Percentiles rank a stretch among this genome's conserved stretches.
Evolutionary conservation across 2,797 vertebrate species (phyloP).

Genomic region (Sebastes wilsoni): DNA sequence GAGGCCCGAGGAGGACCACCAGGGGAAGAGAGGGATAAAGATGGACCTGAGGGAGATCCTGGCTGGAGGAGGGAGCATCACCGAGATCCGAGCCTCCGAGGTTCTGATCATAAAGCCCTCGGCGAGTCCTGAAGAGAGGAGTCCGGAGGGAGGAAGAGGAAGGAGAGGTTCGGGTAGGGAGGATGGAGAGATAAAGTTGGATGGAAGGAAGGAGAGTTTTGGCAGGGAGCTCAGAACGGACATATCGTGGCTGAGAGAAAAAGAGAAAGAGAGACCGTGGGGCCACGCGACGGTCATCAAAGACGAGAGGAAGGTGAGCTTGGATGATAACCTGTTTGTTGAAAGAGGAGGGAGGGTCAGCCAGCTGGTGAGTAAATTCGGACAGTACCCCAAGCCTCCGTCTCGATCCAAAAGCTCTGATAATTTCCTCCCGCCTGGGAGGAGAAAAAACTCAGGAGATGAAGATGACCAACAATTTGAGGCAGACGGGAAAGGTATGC

Average conservation of each 20-base stretch:
- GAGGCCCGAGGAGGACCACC: slow-evolving; percentile 62
- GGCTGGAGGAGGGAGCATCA: slow-evolving; percentile 79
- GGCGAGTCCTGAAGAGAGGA: slow-evolving; percentile 50
- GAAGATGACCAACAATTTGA: slow-evolving; percentile 47
- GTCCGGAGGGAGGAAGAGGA: neutral
- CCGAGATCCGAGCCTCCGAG: slow-evolving; percentile 82
- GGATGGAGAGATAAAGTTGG: slow-evolving; percentile 55
- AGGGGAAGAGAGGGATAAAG: slow-evolving; percentile 73
- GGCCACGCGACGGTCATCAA: slow-evolving; percentile 64
- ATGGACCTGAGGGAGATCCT: slow-evolving; percentile 82
- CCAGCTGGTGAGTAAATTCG: slow-evolving; percentile 84
- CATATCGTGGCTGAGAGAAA: slow-evolving; percentile 64
- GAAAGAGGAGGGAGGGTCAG: slow-evolving; percentile 84
- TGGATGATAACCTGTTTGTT: slow-evolving; percentile 54
- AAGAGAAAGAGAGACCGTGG: slow-evolving; percentile 66
- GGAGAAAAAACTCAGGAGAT: slow-evolving; percentile 56
- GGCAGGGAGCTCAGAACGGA: slow-evolving; percentile 58
- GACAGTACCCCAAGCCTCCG: slow-evolving; percentile 75
- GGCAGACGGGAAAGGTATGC: slow-evolving; percentile 56
- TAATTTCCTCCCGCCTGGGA: slow-evolving; percentile 61
- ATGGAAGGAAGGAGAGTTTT: slow-evolving; percentile 43
- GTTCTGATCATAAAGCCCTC: slow-evolving; percentile 83
- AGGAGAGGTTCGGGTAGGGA: slow-evolving; percentile 37
- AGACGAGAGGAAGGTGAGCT: slow-evolving; percentile 55
- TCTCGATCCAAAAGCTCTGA: slow-evolving; percentile 83